Percentiles rank a stretch among this genome's conserved stretches.
phyloP scores from a whole-genome alignment of 2,113 vertebrate species.

The Dipodomys ordii region DNA sequence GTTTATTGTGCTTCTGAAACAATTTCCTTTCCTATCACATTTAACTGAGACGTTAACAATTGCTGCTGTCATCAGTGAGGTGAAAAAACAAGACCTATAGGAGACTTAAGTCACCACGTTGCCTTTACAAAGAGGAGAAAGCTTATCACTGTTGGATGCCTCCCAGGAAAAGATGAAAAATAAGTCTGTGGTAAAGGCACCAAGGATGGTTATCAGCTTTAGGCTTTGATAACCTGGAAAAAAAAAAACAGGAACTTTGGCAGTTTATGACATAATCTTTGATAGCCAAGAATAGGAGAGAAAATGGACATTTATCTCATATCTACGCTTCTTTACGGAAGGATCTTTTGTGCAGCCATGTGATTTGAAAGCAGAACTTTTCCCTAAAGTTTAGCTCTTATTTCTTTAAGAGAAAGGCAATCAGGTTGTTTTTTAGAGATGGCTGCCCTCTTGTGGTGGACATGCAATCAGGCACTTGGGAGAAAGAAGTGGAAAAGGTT shows the following conservation, averaged over 20 bases:
- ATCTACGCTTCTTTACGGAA: background rate
- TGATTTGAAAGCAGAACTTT: constrained; percentile 4
- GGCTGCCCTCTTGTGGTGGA: constrained; percentile 89
- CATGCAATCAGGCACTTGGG: constrained; percentile 63
- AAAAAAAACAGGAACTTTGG: background rate
- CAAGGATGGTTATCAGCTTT: constrained; percentile 39
- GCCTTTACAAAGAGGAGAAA: constrained; percentile 63
- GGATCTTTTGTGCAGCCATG: background rate
- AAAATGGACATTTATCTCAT: background rate
- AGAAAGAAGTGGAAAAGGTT: background rate
- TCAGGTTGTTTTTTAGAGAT: constrained; percentile 82
- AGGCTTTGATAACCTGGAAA: background rate
- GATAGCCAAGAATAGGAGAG: background rate
- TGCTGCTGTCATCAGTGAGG: constrained; percentile 63
- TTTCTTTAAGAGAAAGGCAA: background rate
- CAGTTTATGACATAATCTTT: background rate
- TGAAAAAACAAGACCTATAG: constrained; percentile 43
- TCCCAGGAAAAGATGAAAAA: constrained; percentile 56
- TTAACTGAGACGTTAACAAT: constrained; percentile 63
- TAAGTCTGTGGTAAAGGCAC: constrained; percentile 48
- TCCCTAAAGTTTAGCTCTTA: constrained; percentile 24
- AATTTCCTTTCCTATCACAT: constrained; percentile 51
- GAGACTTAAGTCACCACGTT: constrained; percentile 26
- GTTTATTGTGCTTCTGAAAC: constrained; percentile 46
- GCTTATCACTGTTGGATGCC: constrained; percentile 19